Percentiles rank a stretch among this genome's conserved stretches.
Evolutionary conservation across 2,113 vertebrate species (phyloP).

Genomic region (Spea bombifrons): DNA sequence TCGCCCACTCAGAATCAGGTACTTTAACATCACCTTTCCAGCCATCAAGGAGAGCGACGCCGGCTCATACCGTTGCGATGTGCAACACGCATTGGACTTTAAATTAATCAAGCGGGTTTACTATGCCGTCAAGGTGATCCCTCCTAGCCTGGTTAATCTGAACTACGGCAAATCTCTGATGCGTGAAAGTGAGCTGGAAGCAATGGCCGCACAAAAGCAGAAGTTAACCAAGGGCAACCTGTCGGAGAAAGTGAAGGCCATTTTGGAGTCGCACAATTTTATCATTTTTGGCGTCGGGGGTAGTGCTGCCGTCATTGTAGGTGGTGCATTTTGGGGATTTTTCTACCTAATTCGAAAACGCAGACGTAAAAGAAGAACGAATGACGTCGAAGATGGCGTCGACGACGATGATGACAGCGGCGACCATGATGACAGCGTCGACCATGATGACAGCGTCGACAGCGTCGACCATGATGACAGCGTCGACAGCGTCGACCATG

Average conservation of each 20-base stretch:
- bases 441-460: no score
- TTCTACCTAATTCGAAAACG: no score
- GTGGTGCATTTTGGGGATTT: neutral
- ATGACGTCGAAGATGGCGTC: no score
- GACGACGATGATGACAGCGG: no score
- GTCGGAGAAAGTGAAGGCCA: neutral
- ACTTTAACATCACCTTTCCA: constrained; percentile 59
- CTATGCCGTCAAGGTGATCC: constrained; percentile 78
- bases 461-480: no score
- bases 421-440: no score
- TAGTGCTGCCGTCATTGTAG: neutral
- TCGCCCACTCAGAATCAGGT: constrained; percentile 43
- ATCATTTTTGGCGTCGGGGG: constrained; percentile 33
- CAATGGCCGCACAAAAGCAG: neutral
- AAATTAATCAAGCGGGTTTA: constrained; percentile 73
- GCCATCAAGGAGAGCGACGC: constrained; percentile 64
- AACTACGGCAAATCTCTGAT: constrained; percentile 64
- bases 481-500: no score
- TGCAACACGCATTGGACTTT: constrained; percentile 59
- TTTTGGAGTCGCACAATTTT: neutral
- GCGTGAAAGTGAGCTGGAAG: constrained; percentile 53
- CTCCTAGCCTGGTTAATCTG: constrained; percentile 59
- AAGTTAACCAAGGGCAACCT: neutral
- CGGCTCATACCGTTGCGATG: constrained; percentile 85
- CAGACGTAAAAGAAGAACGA: no score